These are phyloP conservation scores for Bombyx huttoni DNA, from an alignment of 2,888 invertebrate species.

Conservation along the genomic window DNA sequence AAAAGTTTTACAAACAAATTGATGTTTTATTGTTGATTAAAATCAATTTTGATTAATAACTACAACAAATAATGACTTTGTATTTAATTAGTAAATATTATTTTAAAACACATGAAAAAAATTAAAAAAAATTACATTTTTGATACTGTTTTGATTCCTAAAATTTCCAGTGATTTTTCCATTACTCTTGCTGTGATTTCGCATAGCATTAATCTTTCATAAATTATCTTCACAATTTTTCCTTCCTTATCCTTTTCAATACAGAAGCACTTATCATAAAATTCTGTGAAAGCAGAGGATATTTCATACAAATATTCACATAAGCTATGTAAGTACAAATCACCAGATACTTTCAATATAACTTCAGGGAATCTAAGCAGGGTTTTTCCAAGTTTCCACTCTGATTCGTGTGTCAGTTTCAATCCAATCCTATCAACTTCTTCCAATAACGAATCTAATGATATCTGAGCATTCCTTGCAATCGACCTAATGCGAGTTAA, in stretches of 20 bases:
- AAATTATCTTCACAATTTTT: conserved; percentile 85
- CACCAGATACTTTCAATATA: conserved; percentile 84
- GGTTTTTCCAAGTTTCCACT: conserved; percentile 94
- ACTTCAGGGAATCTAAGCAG: conserved; percentile 90
- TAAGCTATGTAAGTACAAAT: conserved; percentile 86
- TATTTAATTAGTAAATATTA: background rate
- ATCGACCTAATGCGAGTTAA: conserved; percentile 95
- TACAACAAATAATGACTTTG: background rate
- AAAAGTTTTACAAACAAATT: conserved; percentile 35
- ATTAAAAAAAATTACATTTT: conserved; percentile 80
- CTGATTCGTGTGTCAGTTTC: conserved; percentile 88
- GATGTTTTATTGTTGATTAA: conserved; percentile 21
- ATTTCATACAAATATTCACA: conserved; percentile 98
- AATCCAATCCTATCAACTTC: conserved; percentile 74
- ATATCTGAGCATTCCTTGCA: conserved; percentile 82
- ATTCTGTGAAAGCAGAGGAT: conserved; percentile 93
- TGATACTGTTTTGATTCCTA: conserved; percentile 92
- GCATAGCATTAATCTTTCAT: conserved; percentile 89
- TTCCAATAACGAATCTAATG: conserved; percentile 72
- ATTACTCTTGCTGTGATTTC: conserved; percentile 93
- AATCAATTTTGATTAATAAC: conserved; percentile 1
- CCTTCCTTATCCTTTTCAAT: conserved; percentile 92
- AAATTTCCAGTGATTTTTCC: conserved; percentile 88
- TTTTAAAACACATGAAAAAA: background rate
- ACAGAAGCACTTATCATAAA: conserved; percentile 98